Base-by-base conservation (phyloP, 2,113 vertebrate species). In the Nycticryphes semicollaris region DNA sequence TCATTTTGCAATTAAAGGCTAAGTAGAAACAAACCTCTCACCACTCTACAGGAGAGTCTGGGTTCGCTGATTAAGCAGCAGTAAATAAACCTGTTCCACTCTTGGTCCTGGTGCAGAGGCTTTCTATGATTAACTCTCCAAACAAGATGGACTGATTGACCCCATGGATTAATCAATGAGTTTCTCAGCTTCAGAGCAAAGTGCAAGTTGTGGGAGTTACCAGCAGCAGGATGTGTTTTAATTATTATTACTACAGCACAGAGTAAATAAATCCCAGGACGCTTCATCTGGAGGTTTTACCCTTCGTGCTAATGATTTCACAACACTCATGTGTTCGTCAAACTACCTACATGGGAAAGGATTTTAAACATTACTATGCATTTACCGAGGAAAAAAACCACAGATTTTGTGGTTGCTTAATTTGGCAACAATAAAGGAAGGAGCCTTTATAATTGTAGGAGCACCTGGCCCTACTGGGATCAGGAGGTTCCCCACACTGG, bases 141-240 rank as follows among this genome's bases (percentile, higher is more conserved):
- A 93, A 96, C 92, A 95, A 85, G 84, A 84, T 57, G 85, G 95
- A 97, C 96, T 87, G 88, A 96, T 81, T 94, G 96, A 98, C 97
- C 95, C 81, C 92, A 81, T 53, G 91, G 96, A 96, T 96, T 97
- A 97, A 96, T 97, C 96, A 97, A 93, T 81, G 90, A 70, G 63
- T 39, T 93, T 92, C 63, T 45, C 50, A 85, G 74, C 54, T 94
- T 87, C 69, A 59, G 87, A 84, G 27, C 79, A 77, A 92, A 97
- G 95, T 84, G 86, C 64, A 69, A 63, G 56, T 69, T 89, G 89
- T 93, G 94, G 75, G 82, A 91, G 70, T 86, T 92, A 90, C 75
- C 56, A 88, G 92, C 67, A 76, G 80, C 10, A 87, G 67, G 62
- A 53, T 84, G 60, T 59, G 59, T 72, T 95, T 93, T 97, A 93